Percentiles rank a stretch among this genome's conserved stretches.
phyloP scores from a whole-genome alignment of 1,140 invertebrate genomes.

The Pemphigus obesinymphae region DNA sequence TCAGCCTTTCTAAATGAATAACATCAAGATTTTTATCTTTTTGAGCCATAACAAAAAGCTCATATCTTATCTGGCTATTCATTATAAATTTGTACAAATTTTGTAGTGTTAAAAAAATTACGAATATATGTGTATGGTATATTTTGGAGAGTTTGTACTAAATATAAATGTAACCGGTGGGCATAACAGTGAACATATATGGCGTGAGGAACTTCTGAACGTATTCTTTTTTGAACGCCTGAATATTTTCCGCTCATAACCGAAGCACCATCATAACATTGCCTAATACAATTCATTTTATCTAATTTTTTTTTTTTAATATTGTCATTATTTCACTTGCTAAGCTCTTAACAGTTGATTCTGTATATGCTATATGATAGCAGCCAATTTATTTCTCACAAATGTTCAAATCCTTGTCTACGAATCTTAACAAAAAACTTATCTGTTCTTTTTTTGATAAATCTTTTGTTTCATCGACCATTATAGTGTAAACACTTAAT shows the following conservation, averaged over 20 bases:
- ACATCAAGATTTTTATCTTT: conserved; percentile 1
- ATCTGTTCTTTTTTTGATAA: neutral
- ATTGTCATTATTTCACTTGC: neutral
- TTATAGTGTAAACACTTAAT: neutral
- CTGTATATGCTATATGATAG: neutral
- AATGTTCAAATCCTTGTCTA: neutral
- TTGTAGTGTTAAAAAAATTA: conserved; percentile 12
- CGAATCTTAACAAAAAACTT: neutral
- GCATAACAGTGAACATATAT: neutral
- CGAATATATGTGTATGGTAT: neutral
- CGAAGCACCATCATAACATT: conserved; percentile 21
- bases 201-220: neutral
- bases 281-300: neutral
- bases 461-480: conserved; percentile 20
- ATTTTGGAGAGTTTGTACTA: neutral
- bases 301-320: neutral
- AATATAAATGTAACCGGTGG: neutral
- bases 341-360: neutral
- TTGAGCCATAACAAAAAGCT: conserved; percentile 7
- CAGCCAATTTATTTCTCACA: neutral
- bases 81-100: neutral
- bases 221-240: neutral
- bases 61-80: neutral
- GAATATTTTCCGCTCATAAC: neutral
- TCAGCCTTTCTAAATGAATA: neutral